A percentile compares a stretch with the other conserved stretches of the same genome.
These are phyloP conservation scores for Rhodophaea formosa DNA, from an alignment of 2,888 invertebrate species.

Conservation along the genomic window DNA sequence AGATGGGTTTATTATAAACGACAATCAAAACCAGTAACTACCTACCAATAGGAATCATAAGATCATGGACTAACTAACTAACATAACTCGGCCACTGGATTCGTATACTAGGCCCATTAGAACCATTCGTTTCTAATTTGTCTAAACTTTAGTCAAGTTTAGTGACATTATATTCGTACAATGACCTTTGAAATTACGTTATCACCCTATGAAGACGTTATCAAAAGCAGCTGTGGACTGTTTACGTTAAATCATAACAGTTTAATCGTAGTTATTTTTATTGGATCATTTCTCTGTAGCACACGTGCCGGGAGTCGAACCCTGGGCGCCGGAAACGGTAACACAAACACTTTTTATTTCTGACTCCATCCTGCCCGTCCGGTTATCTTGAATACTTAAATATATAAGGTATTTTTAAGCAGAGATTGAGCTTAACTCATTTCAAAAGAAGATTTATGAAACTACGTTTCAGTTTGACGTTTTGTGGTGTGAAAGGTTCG, in stretches of 20 bases:
- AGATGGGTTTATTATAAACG: no score
- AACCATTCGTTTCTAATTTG: no score
- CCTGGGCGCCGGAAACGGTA: constrained; percentile 73
- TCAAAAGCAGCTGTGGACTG: constrained; percentile 3
- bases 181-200: constrained; percentile 5
- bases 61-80: no score
- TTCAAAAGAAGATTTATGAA: no score
- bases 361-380: constrained; percentile 63
- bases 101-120: no score
- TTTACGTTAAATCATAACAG: constrained; percentile 18
- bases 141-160: no score
- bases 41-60: no score
- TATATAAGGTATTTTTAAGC: not conserved
- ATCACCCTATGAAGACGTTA: constrained; percentile 7
- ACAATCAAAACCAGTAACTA: no score
- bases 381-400: constrained; percentile 13
- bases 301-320: constrained; percentile 68
- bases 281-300: constrained; percentile 71
- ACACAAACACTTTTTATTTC: constrained; percentile 80
- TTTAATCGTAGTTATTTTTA: constrained; percentile 55
- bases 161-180: not conserved
- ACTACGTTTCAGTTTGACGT: no score
- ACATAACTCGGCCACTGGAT: no score
- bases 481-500: no score
- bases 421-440: not conserved